A percentile compares a stretch with the other conserved stretches of the same genome.
phyloP scores from a whole-genome alignment of 2,113 vertebrate species.

The Galemys pyrenaicus region DNA sequence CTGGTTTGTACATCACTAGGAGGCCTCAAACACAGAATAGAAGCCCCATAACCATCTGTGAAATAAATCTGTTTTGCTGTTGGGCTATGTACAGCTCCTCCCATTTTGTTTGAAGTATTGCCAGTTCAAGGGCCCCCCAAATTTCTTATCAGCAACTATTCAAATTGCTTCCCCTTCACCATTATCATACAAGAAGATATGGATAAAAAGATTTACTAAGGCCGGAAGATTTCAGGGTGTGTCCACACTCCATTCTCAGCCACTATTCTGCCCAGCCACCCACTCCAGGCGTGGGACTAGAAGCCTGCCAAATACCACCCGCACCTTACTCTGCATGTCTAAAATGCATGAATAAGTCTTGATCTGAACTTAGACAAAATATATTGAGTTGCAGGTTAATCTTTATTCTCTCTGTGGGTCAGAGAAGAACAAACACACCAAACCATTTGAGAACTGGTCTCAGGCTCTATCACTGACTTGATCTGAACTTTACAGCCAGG shows the following conservation, averaged over 20 bases:
- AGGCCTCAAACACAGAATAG: conserved; percentile 28
- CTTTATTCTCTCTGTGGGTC: conserved; percentile 11
- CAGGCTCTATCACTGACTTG: background rate
- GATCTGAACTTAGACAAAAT: conserved; percentile 44
- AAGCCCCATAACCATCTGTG: conserved; percentile 7
- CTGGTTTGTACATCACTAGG: background rate
- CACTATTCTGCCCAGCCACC: conserved; percentile 35
- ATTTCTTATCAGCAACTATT: conserved; percentile 46
- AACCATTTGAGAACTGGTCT: conserved; percentile 9
- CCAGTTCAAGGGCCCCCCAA: conserved; percentile 47
- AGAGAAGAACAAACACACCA: background rate
- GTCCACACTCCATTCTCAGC: conserved; percentile 43
- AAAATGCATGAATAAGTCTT: conserved; percentile 44
- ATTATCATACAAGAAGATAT: conserved; percentile 56
- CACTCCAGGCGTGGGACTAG: conserved; percentile 44
- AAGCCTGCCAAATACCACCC: conserved; percentile 47
- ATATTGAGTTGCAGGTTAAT: background rate
- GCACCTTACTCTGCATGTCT: conserved; percentile 26
- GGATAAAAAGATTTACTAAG: conserved; percentile 55
- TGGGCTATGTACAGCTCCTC: background rate
- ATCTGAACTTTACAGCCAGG: conserved; percentile 26
- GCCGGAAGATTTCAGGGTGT: conserved; percentile 53
- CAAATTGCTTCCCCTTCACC: conserved; percentile 8
- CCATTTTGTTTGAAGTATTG: conserved; percentile 51
- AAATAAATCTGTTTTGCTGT: conserved; percentile 54